A percentile compares a stretch with the other conserved stretches of the same genome.
phyloP scores from a whole-genome alignment of 1,140 invertebrate species.

The Drosophila leontia region DNA sequence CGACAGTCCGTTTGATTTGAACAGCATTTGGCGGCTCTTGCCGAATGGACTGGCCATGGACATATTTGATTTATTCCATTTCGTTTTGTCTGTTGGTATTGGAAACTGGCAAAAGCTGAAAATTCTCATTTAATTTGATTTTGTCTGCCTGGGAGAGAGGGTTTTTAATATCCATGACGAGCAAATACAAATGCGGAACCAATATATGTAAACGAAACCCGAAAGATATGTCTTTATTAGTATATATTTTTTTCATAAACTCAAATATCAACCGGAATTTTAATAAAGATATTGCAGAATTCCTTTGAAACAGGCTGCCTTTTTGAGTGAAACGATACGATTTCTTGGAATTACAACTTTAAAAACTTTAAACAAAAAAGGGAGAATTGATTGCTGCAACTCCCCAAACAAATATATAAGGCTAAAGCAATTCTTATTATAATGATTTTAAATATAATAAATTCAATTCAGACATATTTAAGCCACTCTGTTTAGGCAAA shows the following conservation, averaged over 20 bases:
- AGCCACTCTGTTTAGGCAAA: background rate
- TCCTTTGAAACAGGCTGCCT: too few relatives aligned
- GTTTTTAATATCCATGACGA: slow-evolving; percentile 30
- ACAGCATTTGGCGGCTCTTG: slow-evolving; percentile 54
- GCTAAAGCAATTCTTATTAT: background rate
- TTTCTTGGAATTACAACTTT: background rate
- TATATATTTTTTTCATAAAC: background rate
- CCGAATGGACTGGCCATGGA: slow-evolving; percentile 28
- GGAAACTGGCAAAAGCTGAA: slow-evolving; percentile 16
- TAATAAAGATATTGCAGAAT: background rate
- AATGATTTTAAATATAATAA: background rate
- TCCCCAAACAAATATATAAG: too few relatives aligned
- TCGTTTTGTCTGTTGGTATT: slow-evolving; percentile 35
- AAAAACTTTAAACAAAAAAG: background rate
- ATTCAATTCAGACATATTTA: background rate
- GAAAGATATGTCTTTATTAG: slow-evolving; percentile 15
- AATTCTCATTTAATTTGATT: slow-evolving; percentile 49
- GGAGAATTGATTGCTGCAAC: too few relatives aligned
- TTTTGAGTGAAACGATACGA: background rate
- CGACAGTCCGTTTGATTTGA: slow-evolving; percentile 64
- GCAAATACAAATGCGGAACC: background rate
- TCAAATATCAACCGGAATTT: background rate
- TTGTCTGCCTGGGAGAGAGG: slow-evolving; percentile 12
- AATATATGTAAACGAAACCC: slow-evolving; percentile 7
- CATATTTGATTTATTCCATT: slow-evolving; percentile 57